These are phyloP conservation scores for Armadillidium nasatum DNA, from an alignment of 1,140 invertebrate species.

Conservation along the genomic window DNA sequence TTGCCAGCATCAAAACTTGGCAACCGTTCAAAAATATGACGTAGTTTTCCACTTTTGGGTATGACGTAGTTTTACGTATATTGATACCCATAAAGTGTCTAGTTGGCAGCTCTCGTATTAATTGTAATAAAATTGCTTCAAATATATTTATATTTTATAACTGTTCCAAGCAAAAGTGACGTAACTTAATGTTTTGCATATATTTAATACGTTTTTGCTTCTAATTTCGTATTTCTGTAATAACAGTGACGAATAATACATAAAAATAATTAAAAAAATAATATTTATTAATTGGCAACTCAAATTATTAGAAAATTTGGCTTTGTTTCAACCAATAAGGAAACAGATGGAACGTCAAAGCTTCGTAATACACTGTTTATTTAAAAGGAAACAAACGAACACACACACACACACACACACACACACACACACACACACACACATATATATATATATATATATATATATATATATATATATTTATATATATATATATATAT, in stretches of 20 bases:
- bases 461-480: conserved; percentile 6
- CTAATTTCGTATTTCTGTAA: too few species aligned
- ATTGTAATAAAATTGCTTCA: too few species aligned
- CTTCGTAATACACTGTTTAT: not conserved
- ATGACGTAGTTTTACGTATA: not conserved
- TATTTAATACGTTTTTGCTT: too few species aligned
- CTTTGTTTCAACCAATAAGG: not conserved
- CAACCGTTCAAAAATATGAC: not conserved
- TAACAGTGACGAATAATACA: too few species aligned
- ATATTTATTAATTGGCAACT: too few species aligned
- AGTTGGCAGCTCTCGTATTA: not conserved
- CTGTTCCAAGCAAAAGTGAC: too few species aligned
- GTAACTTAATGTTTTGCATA: too few species aligned
- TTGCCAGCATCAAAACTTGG: not conserved
- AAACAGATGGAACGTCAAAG: not conserved
- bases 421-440: not conserved
- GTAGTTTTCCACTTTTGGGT: not conserved
- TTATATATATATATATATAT: not conserved
- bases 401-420: not conserved
- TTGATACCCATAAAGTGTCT: not conserved
- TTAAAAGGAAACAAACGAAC: not conserved
- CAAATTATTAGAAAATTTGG: not conserved
- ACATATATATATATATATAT: not conserved
- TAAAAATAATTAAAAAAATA: too few species aligned
- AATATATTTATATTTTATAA: too few species aligned